Base-by-base conservation (phyloP, 2,113 vertebrate genomes). In the Crocuta crocuta region DNA sequence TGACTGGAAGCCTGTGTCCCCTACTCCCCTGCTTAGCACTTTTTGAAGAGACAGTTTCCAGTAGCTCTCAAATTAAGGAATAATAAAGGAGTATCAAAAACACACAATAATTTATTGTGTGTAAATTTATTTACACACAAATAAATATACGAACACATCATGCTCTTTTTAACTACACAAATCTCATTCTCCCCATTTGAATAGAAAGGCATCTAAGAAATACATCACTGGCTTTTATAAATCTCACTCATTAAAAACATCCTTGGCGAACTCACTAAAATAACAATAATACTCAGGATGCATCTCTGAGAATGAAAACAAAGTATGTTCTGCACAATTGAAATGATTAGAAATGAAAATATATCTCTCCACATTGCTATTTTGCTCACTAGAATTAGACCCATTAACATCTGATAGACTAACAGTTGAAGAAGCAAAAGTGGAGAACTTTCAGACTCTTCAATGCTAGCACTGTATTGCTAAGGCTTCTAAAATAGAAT, bases 321-420 rank as follows among this genome's bases (percentile, higher is more conserved):
- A 93, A 35, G 31, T 65, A 95, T 53, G 2, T 45, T 73, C n/a
- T 53, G 4, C 1, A 58, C 58, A 94, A 86, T 45, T 26, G 74
- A 70, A 95, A 94, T 84, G n/a, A 61, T 74, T 65, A 94, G 78
- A 95, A 93, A 79, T 82, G 9, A 93, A 95, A 96, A 92, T 7
- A 43, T 7, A 70, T 31, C 2, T 21, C 39, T 76, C 31, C 33
- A 45, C 73, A 45, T 11, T 94, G 65, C 24, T 88, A 76, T 28
- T 78, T 35, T 33, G 90, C 39, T 95, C 43, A 26, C 17, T 96
- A 24, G 16, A 78, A 78, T 89, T 43, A 48, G 48, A 82, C 1
- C 68, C 13, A 35, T 85, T 93, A 61, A 95, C 26, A 50, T 96
- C 50, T 79, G 15, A 66, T 66, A 79, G 33, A 94, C 84, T 82